Evolutionary conservation across 2,888 invertebrate species (phyloP).

Genomic region (Dolomedes plantarius): DNA sequence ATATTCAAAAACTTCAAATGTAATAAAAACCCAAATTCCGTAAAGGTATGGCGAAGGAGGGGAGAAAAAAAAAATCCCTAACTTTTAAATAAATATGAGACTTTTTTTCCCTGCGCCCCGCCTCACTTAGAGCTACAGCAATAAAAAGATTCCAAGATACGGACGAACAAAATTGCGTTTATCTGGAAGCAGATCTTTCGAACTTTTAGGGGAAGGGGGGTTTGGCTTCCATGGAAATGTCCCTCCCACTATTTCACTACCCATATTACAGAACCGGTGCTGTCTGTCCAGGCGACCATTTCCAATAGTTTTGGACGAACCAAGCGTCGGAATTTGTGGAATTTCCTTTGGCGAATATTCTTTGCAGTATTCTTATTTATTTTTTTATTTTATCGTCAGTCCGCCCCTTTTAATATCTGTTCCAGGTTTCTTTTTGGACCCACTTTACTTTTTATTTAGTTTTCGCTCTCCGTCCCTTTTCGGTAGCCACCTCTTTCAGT

Average conservation of each 20-base stretch:
- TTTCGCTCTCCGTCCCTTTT: constrained; percentile 1
- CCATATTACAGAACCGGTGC: constrained; percentile 61
- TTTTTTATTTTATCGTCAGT: background rate
- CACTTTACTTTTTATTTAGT: background rate
- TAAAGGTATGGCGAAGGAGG: background rate
- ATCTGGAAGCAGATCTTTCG: constrained; percentile 30
- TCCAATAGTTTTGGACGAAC: constrained; percentile 68
- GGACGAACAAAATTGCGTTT: constrained; percentile 66
- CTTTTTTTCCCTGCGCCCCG: constrained; percentile 17
- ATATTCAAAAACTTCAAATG: constrained; percentile 31
- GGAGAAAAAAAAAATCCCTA: constrained; percentile 27
- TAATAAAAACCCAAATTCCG: constrained; percentile 20
- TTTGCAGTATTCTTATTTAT: constrained; percentile 10
- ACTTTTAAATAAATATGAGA: constrained; percentile 68
- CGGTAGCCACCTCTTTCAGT: background rate
- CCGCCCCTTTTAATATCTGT: constrained; percentile 70
- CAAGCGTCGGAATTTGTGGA: constrained; percentile 68
- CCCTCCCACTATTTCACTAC: constrained; percentile 62
- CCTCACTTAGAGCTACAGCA: constrained; percentile 65
- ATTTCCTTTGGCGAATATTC: constrained; percentile 65
- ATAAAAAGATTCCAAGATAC: constrained; percentile 70
- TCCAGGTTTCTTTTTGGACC: constrained; percentile 44
- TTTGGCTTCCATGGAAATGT: constrained; percentile 57
- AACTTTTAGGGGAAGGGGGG: constrained; percentile 6
- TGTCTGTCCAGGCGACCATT: constrained; percentile 57